phyloP scores from a whole-genome alignment of 2,888 invertebrate species.

The Caenorhabditis sinica region DNA sequence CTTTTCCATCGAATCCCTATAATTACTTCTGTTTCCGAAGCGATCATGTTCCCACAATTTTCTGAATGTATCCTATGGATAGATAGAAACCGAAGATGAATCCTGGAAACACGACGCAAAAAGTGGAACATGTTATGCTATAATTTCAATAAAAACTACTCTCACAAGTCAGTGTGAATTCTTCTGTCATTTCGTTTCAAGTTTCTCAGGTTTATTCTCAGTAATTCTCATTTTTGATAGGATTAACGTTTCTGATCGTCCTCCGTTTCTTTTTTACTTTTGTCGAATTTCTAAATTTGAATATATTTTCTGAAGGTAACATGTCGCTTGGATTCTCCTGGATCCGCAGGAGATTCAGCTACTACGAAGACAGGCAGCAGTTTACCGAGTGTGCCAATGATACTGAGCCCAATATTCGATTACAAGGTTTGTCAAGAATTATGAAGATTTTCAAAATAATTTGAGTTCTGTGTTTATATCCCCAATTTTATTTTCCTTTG shows the following conservation, averaged over 20 bases:
- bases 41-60: conserved; percentile 62
- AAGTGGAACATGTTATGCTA: conserved; percentile 58
- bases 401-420: conserved; percentile 52
- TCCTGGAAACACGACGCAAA: conserved; percentile 46
- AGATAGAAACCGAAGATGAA: conserved; percentile 32
- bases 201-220: conserved; percentile 14
- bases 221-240: conserved; percentile 41
- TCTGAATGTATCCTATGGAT: conserved; percentile 27
- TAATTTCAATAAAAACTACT: conserved; percentile 46
- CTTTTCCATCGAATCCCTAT: conserved; percentile 26
- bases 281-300: background rate
- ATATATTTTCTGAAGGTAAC: conserved; percentile 32
- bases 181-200: conserved; percentile 20
- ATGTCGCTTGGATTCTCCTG: conserved; percentile 66
- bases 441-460: background rate
- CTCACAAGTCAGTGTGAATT: conserved; percentile 11
- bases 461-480: too few relatives aligned
- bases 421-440: conserved; percentile 55
- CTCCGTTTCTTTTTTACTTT: background rate
- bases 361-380: conserved; percentile 53
- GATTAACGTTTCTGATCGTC: conserved; percentile 35
- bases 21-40: conserved; percentile 57
- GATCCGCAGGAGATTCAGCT: conserved; percentile 66
- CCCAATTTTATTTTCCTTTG: too few relatives aligned
- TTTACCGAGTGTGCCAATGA: conserved; percentile 61